Conservation (phyloP, 1,140 invertebrate species). For the Pantala flavescens region DNA sequence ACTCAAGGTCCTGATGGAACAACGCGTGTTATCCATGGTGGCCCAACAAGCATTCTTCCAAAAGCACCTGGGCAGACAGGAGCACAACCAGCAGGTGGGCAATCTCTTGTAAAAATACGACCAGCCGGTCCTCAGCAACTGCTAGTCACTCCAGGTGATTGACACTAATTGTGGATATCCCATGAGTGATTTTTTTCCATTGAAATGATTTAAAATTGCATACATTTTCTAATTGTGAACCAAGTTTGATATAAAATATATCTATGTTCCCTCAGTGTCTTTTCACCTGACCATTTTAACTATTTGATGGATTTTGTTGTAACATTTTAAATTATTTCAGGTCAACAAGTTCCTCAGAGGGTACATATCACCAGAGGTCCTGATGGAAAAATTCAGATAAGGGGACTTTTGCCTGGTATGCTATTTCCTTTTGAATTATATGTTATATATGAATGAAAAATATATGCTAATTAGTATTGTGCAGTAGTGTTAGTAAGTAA, state of each 20-base stretch:
- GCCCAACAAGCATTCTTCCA: constrained; percentile 41
- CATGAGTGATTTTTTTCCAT: constrained; percentile 1
- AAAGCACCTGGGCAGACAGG: constrained; percentile 33
- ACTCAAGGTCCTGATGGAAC: constrained; percentile 55
- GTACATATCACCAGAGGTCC: constrained; percentile 83
- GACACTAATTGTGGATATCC: background rate
- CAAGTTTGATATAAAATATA: too few relatives aligned
- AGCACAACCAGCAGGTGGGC: constrained; percentile 25
- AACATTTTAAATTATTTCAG: constrained; percentile 21
- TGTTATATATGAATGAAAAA: constrained; percentile 2
- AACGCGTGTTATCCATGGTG: constrained; percentile 54
- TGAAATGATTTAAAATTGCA: background rate
- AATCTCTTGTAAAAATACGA: constrained; percentile 36
- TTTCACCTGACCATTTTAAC: too few relatives aligned
- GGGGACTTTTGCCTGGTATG: constrained; percentile 67
- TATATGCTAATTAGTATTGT: constrained; percentile 13
- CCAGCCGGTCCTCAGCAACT: constrained; percentile 14
- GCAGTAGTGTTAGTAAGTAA: background rate
- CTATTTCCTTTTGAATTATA: background rate
- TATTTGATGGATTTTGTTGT: too few relatives aligned
- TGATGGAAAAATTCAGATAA: constrained; percentile 84
- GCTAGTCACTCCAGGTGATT: background rate
- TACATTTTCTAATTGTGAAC: too few relatives aligned
- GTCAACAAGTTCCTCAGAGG: constrained; percentile 44
- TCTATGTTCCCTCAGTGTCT: too few relatives aligned